These are phyloP conservation scores for Chionis minor DNA, from an alignment of 2,113 vertebrate genomes.

Conservation along the genomic window DNA sequence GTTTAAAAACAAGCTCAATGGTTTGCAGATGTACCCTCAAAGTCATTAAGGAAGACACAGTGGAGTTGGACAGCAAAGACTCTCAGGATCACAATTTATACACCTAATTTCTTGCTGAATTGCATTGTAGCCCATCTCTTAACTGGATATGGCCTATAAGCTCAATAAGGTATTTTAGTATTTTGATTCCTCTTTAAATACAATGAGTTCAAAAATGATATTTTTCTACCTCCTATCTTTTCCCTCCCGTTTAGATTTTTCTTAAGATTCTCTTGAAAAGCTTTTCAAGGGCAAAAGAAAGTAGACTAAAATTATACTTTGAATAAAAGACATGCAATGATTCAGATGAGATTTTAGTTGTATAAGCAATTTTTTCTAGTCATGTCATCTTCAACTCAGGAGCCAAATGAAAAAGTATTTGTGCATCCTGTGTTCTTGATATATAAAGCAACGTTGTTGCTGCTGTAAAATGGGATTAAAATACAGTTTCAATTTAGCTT, in stretches of 20 bases:
- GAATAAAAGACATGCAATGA: not conserved
- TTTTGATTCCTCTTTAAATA: not conserved
- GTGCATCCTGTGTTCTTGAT: not conserved
- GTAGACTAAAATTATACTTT: conserved; percentile 20
- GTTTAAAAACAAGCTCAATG: not conserved
- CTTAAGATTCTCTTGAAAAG: not conserved
- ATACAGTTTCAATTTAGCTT: not conserved
- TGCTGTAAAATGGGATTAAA: not conserved
- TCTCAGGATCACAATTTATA: not conserved
- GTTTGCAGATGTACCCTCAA: not conserved
- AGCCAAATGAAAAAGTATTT: conserved; percentile 36
- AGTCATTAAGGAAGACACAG: not conserved
- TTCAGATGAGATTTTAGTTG: conserved; percentile 13
- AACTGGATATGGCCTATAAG: not conserved
- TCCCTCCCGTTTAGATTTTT: not conserved
- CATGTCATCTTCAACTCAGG: not conserved
- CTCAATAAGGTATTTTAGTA: not conserved
- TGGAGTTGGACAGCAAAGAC: not conserved
- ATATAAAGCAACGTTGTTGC: not conserved
- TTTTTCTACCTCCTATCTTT: not conserved
- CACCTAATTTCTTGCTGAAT: not conserved
- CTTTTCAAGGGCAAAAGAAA: conserved; percentile 34
- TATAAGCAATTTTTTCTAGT: conserved; percentile 10
- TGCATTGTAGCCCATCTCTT: not conserved
- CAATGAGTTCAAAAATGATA: not conserved